Conservation (phyloP, 2,888 invertebrate genomes). For the Brenthis ino region DNA sequence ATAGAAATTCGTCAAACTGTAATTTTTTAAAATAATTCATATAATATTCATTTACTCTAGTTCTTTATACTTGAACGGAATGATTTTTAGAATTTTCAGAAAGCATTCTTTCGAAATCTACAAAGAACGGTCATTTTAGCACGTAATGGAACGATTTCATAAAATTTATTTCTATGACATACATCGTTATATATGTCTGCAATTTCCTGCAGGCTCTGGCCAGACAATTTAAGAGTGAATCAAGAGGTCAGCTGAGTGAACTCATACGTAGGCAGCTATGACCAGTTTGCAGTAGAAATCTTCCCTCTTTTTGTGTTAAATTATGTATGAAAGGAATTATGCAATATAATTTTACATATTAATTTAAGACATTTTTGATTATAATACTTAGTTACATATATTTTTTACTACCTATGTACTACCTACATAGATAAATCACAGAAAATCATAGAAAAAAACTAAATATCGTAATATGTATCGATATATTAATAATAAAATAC, state of each 20-base stretch:
- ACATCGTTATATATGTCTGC: slow-evolving; percentile 29
- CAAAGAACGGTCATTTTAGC: slow-evolving; percentile 10
- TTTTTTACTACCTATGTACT: background rate
- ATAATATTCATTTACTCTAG: no score
- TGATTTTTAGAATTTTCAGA: background rate
- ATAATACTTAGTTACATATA: background rate
- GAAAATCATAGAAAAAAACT: no score
- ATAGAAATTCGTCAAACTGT: no score
- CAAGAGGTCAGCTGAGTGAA: slow-evolving; percentile 30
- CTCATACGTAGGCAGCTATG: slow-evolving; percentile 18
- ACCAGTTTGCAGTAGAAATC: slow-evolving; percentile 14
- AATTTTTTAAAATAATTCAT: no score
- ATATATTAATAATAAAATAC: no score
- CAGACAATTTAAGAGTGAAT: slow-evolving; percentile 31
- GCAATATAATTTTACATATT: no score
- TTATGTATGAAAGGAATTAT: background rate
- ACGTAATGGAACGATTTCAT: slow-evolving; percentile 17
- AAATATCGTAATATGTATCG: no score
- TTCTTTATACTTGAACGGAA: background rate
- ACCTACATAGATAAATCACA: no score
- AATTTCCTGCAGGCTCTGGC: slow-evolving; percentile 34
- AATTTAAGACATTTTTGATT: background rate
- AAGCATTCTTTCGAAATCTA: slow-evolving; percentile 4
- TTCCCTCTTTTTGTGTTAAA: slow-evolving; percentile 5
- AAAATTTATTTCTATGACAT: slow-evolving; percentile 26